phyloP scores from a whole-genome alignment of 2,888 invertebrate genomes.

The Cosmorhoe ocellata region DNA sequence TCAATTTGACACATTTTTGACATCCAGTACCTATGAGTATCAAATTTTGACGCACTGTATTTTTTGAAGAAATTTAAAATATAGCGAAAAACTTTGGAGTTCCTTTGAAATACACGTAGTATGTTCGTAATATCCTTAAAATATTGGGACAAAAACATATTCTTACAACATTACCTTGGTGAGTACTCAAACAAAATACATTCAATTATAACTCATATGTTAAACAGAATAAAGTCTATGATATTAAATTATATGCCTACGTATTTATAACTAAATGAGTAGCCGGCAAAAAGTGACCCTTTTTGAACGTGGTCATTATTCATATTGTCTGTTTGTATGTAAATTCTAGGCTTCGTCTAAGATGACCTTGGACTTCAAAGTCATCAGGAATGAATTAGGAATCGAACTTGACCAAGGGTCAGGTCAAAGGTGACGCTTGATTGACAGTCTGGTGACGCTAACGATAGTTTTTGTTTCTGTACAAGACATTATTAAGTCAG shows the following conservation, averaged over 20 bases:
- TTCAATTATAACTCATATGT: neutral
- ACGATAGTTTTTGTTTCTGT: slow-evolving; percentile 49
- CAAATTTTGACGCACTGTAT: no score
- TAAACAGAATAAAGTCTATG: neutral
- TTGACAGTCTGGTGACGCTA: slow-evolving; percentile 57
- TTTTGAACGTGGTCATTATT: slow-evolving; percentile 64
- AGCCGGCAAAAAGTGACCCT: slow-evolving; percentile 66
- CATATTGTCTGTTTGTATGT: slow-evolving; percentile 64
- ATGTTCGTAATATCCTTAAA: neutral
- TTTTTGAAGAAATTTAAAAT: no score
- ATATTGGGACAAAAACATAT: slow-evolving; percentile 2
- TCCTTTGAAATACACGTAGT: neutral
- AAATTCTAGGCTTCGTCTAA: slow-evolving; percentile 55
- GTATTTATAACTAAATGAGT: slow-evolving; percentile 7
- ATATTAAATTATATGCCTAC: neutral
- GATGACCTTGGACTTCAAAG: slow-evolving; percentile 55
- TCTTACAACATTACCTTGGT: neutral
- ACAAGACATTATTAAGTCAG: neutral
- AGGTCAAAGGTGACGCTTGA: slow-evolving; percentile 58
- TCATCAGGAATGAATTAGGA: slow-evolving; percentile 72
- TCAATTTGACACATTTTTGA: slow-evolving; percentile 16
- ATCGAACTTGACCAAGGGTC: slow-evolving; percentile 76
- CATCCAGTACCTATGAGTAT: slow-evolving; percentile 5
- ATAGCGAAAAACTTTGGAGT: no score
- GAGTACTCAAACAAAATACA: neutral